Evolutionary conservation across 1,140 invertebrate genomes (phyloP), one percentile per base, ranked within the genome.

Genomic region (Ceratina calcarata): DNA sequence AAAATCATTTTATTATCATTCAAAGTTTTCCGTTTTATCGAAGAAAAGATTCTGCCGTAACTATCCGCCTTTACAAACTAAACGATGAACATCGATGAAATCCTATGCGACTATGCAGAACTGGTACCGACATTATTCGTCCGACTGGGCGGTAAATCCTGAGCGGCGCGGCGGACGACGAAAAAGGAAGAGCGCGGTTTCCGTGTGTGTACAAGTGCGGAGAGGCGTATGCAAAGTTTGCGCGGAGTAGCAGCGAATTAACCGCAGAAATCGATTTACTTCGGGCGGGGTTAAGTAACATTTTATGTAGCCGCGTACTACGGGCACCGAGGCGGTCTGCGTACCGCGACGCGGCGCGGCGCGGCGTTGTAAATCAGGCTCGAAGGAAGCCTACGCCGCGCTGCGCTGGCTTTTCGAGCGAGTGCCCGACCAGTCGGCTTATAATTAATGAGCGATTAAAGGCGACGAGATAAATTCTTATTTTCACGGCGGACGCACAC

Each of bases 181-280:
- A 32, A 65, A n/a, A 53, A 27, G 15, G 7, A 64, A 73, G 7
- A 22, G 58, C 27, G 22, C 37, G 62, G 66, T 32, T 15, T 27
- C 15, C 51, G 18, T 24, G 15, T 24, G 15, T 53, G 24, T 20
- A 57, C 13, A 7, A 45, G 37, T 10, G 37, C 53, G 10, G 13
- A 3, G 37, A 15, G 53, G 45, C 12, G 24, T 66, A 74, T 73
- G 70, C 62, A 79, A 73, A 67, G 70, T 79, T 74, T 24, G 22
- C 45, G 32, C 24, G 61, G 53, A 45, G 74, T 67, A 79, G 37
- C 70, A 45, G 45, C 53, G 78, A 79, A 79, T 79, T 73, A 73
- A 79, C 70, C 62, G 78, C 53, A 61, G 78, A 79, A 79, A 79
- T 79, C 78, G 78, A 79, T 79, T 79, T 74, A 79, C 78, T 74